Conservation (phyloP, 2,888 invertebrate genomes). For the Conistra vaccinii region DNA sequence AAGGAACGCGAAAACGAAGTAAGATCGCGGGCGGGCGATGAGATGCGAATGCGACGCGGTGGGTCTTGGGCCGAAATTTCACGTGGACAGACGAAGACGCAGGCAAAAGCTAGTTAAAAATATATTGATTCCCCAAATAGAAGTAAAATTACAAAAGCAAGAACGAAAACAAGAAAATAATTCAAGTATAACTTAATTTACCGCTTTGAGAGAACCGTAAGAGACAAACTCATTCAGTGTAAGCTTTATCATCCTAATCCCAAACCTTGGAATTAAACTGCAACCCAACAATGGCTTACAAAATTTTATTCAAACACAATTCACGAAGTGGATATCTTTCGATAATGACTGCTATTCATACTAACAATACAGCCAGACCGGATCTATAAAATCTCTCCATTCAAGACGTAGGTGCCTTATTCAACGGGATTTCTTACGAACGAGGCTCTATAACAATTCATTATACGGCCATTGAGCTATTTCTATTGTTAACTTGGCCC, state of each 20-base stretch:
- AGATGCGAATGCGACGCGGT: no score
- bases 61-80: no score
- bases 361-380: slow-evolving; percentile 82
- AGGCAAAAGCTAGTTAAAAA: no score
- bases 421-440: slow-evolving; percentile 81
- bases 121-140: neutral
- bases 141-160: neutral
- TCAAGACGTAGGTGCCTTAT: slow-evolving; percentile 84
- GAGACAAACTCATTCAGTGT: slow-evolving; percentile 26
- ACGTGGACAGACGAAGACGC: no score
- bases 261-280: slow-evolving; percentile 51
- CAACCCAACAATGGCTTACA: slow-evolving; percentile 64
- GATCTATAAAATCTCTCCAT: slow-evolving; percentile 81
- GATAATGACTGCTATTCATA: slow-evolving; percentile 84
- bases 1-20: no score
- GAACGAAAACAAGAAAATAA: neutral
- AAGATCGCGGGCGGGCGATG: no score
- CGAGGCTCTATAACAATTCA: slow-evolving; percentile 85
- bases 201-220: neutral
- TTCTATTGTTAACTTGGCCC: slow-evolving; percentile 79
- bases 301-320: slow-evolving; percentile 76
- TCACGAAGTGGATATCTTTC: slow-evolving; percentile 74
- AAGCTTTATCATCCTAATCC: slow-evolving; percentile 19
- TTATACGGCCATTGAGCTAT: slow-evolving; percentile 85
- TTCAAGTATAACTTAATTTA: slow-evolving; percentile 2